phyloP scores from a whole-genome alignment of 2,888 invertebrate genomes.

The Tipula unca region DNA sequence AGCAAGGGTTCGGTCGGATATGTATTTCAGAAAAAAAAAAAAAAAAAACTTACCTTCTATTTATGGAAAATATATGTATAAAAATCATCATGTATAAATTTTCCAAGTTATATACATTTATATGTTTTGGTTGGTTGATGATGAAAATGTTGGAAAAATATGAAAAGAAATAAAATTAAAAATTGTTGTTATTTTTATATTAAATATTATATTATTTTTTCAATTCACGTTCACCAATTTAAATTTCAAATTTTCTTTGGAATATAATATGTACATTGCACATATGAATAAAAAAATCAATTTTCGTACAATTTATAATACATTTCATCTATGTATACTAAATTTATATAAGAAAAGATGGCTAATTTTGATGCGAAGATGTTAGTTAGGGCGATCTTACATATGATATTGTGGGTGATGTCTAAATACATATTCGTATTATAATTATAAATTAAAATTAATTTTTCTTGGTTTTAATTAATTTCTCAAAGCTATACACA shows the following conservation, averaged over 20 bases:
- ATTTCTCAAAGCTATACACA: background rate
- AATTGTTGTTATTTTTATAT: background rate
- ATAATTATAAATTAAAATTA: background rate
- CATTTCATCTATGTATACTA: too few relatives aligned
- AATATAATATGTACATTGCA: too few relatives aligned
- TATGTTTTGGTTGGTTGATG: background rate
- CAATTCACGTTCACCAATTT: conserved; percentile 8
- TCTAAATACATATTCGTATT: background rate
- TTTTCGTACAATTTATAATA: background rate
- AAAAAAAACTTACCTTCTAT: background rate
- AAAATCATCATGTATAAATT: background rate
- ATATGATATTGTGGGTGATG: background rate
- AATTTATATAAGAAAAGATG: too few relatives aligned
- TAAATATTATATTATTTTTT: background rate
- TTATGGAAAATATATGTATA: background rate
- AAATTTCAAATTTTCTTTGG: background rate
- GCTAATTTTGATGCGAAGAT: too few relatives aligned
- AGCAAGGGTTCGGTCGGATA: background rate
- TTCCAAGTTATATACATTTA: background rate
- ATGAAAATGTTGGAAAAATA: conserved; percentile 3
- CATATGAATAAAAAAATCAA: too few relatives aligned
- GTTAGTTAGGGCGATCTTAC: background rate
- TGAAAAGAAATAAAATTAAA: background rate
- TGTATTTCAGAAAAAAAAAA: background rate
- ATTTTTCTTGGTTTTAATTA: background rate